Conservation (phyloP, 2,888 invertebrate species). For the Thymelicus acteon region DNA sequence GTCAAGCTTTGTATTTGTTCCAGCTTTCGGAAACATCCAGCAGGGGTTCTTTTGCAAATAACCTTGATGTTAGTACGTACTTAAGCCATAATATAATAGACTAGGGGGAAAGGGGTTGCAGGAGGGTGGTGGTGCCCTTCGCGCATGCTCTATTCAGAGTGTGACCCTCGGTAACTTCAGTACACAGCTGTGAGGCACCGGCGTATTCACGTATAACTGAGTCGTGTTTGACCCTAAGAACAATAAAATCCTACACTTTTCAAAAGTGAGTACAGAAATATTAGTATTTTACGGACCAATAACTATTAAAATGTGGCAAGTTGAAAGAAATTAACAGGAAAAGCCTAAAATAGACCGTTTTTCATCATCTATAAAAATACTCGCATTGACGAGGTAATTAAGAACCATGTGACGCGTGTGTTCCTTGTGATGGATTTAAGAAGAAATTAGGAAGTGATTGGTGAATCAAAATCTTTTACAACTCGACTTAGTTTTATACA, state of each 20-base stretch:
- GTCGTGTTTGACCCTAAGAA: constrained; percentile 59
- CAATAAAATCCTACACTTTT: constrained; percentile 73
- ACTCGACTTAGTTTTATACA: neutral
- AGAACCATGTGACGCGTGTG: constrained; percentile 30
- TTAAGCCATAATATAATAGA: constrained; percentile 53
- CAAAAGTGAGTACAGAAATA: constrained; percentile 66
- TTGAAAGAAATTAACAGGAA: neutral
- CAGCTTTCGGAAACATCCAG: constrained; percentile 45
- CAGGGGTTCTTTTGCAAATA: constrained; percentile 52
- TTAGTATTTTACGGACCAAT: constrained; percentile 11
- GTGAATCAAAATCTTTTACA: neutral
- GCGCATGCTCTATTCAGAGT: constrained; percentile 77
- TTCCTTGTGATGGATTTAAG: constrained; percentile 6
- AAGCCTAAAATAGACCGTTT: constrained; percentile 33
- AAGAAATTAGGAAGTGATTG: constrained; percentile 33
- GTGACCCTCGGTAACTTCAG: constrained; percentile 71
- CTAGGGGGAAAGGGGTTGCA: constrained; percentile 57
- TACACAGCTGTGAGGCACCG: constrained; percentile 67
- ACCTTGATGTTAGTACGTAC: constrained; percentile 45
- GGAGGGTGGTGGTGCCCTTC: constrained; percentile 61
- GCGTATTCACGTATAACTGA: constrained; percentile 44
- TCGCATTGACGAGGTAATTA: constrained; percentile 22
- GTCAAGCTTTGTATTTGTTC: constrained; percentile 16
- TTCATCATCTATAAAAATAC: constrained; percentile 39
- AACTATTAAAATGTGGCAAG: neutral